phyloP scores from a whole-genome alignment of 2,797 vertebrate species.

The Coregonus ussuriensis region DNA sequence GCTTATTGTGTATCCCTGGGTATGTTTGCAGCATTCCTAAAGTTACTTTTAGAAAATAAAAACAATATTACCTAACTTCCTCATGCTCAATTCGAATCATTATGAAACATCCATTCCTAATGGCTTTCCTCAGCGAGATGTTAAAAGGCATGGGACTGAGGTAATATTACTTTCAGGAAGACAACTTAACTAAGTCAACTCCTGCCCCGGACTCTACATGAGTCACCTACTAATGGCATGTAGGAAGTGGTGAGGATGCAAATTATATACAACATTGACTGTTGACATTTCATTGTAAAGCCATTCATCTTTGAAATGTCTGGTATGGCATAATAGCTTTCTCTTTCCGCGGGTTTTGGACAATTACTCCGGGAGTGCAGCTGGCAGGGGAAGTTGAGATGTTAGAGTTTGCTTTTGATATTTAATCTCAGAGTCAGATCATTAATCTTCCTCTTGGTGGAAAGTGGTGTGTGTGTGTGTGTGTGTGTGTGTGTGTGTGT shows the following conservation, averaged over 20 bases:
- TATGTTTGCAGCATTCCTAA: background rate
- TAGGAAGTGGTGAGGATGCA: constrained; percentile 48
- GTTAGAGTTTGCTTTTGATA: constrained; percentile 1
- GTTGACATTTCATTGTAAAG: constrained; percentile 65
- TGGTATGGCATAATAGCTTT: constrained; percentile 59
- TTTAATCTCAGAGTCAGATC: background rate
- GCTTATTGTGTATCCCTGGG: too few species aligned
- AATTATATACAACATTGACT: constrained; percentile 64
- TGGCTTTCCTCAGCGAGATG: constrained; percentile 1
- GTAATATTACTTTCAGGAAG: constrained; percentile 47
- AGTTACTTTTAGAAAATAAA: background rate
- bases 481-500: too few species aligned
- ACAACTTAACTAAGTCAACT: constrained; percentile 58
- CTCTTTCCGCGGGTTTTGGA: constrained; percentile 34
- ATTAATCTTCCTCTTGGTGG: background rate
- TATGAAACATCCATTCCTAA: constrained; percentile 11
- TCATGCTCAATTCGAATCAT: background rate
- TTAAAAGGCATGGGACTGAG: constrained; percentile 39
- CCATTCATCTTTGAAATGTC: constrained; percentile 60
- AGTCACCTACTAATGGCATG: constrained; percentile 12
- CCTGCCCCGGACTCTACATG: constrained; percentile 32
- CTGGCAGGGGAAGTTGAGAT: background rate
- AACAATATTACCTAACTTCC: background rate
- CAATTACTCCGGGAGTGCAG: background rate
- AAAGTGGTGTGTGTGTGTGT: too few species aligned